Evolutionary conservation across 2,888 invertebrate genomes (phyloP).

Genomic region (Euzophera pinguis): DNA sequence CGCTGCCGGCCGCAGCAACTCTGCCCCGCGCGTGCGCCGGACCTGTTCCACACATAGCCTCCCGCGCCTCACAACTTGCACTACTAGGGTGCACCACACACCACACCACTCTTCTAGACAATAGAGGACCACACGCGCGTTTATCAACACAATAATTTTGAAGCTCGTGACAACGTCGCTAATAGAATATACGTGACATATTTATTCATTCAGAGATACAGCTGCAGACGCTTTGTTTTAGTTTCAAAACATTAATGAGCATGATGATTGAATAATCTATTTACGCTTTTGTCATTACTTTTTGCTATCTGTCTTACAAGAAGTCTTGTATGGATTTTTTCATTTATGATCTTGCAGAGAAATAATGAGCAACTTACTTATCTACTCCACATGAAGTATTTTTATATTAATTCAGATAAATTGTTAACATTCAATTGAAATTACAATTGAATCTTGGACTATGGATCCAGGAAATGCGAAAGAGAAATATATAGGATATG

Average conservation of each 20-base stretch:
- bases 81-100: slow-evolving; percentile 18
- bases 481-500: too few species aligned
- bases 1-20: slow-evolving; percentile 48
- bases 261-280: not conserved
- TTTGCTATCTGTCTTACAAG: not conserved
- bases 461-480: too few species aligned
- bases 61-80: slow-evolving; percentile 39
- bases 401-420: too few species aligned
- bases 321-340: too few species aligned
- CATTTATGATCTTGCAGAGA: too few species aligned
- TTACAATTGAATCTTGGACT: too few species aligned
- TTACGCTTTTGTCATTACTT: not conserved
- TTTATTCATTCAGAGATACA: slow-evolving; percentile 1
- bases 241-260: not conserved
- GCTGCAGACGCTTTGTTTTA: not conserved
- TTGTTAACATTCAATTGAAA: too few species aligned
- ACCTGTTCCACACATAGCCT: slow-evolving; percentile 62
- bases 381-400: too few species aligned
- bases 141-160: slow-evolving; percentile 18
- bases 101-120: slow-evolving; percentile 17
- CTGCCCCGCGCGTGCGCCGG: slow-evolving; percentile 70
- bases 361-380: too few species aligned
- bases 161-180: slow-evolving; percentile 11
- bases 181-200: slow-evolving; percentile 7
- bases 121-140: slow-evolving; percentile 22